Evolutionary conservation across 2,888 invertebrate genomes (phyloP), one percentile per base, ranked within the genome.

Genomic region (Coecobrya sp.): DNA sequence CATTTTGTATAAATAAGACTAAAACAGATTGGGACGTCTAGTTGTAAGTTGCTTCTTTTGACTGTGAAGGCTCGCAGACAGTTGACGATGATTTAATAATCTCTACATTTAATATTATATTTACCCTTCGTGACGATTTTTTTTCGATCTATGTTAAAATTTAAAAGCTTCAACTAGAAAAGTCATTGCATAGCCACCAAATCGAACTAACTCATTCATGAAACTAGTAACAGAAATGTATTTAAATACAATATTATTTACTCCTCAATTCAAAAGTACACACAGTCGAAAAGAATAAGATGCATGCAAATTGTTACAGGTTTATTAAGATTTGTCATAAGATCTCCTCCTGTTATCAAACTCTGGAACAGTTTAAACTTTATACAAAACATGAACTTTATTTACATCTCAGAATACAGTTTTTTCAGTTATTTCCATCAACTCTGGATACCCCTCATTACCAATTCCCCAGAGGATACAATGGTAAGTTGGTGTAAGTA

Each of bases 311-410:
- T 49, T 68, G 52, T 42, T 84, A 89, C 89, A 89, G 84, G 68
- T 68, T 89, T 68, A 73, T 82, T 16, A 89, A 73, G 89, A 89
- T 84, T 89, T 89, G 59, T 89, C 82, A 89, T 45, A 81, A 65
- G 52, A 81, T 59, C 55, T 55, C 59, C 49, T 52, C 49, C 59
- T 22, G 13, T 19, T 65, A 27, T 59, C 27, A 62, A 25, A 45
- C n/a, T 55, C 8, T 76, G 25, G 16, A 79, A 76, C 45, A 62
- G 13, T 65, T 79, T 87, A n/a, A n/a, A 62, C 62, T 65, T 62
- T 76, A 88, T 81, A 81, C 65, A 88, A 81, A 62, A 88, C 81
- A 52, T 79, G 79, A 87, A 65, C 62, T 79, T 88, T 88, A 86
- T 86, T 86, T 86, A 86, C 86, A 88, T 22, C 27, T 81, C 88